Percentiles rank a stretch among this genome's conserved stretches.
These are phyloP conservation scores for Podilymbus podiceps DNA, from an alignment of 2,113 vertebrate species.

Conservation along the genomic window DNA sequence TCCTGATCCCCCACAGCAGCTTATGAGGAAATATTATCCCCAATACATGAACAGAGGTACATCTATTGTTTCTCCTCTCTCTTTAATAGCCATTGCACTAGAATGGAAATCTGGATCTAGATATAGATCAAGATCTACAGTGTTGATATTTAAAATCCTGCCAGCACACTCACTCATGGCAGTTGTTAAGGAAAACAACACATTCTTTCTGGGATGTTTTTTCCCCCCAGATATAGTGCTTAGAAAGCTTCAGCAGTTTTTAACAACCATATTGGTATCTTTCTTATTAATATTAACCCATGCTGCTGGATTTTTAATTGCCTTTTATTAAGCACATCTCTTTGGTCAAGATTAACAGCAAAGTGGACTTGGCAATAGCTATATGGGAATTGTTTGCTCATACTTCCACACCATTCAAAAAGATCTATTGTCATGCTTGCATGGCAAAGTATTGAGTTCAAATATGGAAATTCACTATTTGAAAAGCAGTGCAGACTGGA, in stretches of 20 bases:
- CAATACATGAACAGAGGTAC: too few relatives aligned
- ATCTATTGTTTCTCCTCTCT: background rate
- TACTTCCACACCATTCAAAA: background rate
- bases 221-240: background rate
- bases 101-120: background rate
- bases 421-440: background rate
- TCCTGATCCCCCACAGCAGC: background rate
- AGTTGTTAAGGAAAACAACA: background rate
- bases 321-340: background rate
- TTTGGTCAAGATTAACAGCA: background rate
- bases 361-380: background rate
- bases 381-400: background rate
- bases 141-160: background rate
- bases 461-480: background rate
- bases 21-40: background rate
- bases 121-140: background rate
- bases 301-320: background rate
- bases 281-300: background rate
- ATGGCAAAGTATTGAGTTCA: background rate
- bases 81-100: background rate
- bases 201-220: background rate
- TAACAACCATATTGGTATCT: background rate
- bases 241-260: background rate
- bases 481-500: background rate
- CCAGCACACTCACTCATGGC: fast-evolving